phyloP scores from a whole-genome alignment of 2,888 invertebrate species.

The Bugula neritina region DNA sequence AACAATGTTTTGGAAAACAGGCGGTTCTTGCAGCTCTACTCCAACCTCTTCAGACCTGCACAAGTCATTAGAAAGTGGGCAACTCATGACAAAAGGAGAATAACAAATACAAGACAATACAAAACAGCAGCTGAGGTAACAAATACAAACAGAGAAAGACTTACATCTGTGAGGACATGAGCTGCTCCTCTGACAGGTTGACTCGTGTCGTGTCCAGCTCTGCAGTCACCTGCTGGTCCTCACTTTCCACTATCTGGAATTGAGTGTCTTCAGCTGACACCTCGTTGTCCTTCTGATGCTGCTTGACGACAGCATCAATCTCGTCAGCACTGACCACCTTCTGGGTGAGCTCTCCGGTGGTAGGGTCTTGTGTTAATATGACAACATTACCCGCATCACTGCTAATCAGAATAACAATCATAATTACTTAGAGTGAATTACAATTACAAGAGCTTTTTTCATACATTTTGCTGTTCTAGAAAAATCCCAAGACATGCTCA shows the following conservation, averaged over 20 bases:
- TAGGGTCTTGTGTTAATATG: slow-evolving; percentile 3
- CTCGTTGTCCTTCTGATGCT: background rate
- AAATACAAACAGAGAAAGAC: no score
- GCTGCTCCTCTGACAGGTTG: background rate
- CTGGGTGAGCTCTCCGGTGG: slow-evolving; percentile 11
- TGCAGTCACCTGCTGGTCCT: background rate
- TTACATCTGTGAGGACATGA: background rate
- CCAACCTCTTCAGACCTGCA: background rate
- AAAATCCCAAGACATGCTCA: no score
- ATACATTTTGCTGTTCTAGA: no score
- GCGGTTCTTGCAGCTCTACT: slow-evolving; percentile 21
- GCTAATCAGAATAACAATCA: background rate
- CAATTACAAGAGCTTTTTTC: no score
- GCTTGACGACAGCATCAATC: slow-evolving; percentile 19
- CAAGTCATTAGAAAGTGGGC: no score
- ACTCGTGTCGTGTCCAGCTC: background rate
- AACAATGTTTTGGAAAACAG: slow-evolving; percentile 56
- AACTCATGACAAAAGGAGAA: no score
- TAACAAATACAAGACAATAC: no score
- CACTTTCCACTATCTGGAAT: slow-evolving; percentile 7
- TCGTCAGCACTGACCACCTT: slow-evolving; percentile 22
- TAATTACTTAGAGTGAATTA: no score
- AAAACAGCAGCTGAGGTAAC: no score
- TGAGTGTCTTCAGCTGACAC: background rate
- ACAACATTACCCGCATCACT: background rate